Conservation (phyloP, 2,113 vertebrate species). For the Cololabis saira region DNA sequence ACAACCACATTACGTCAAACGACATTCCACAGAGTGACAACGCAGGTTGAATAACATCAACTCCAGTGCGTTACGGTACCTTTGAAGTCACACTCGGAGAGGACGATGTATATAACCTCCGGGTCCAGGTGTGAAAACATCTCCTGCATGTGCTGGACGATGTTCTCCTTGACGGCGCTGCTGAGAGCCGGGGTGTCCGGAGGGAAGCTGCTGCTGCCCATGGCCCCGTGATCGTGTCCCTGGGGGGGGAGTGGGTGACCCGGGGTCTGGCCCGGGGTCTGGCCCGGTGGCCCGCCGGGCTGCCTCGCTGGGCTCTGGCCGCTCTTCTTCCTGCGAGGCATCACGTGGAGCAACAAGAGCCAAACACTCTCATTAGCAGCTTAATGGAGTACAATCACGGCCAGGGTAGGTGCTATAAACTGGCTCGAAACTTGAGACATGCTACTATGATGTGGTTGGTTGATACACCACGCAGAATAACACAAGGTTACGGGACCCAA, state of each 20-base stretch:
- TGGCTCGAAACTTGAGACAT: conserved; percentile 25
- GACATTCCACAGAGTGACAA: background rate
- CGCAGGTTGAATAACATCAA: background rate
- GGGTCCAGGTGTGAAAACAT: conserved; percentile 96
- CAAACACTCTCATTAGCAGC: conserved; percentile 47
- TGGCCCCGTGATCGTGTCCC: conserved; percentile 19
- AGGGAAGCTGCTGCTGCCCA: conserved; percentile 45
- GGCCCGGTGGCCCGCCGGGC: conserved; percentile 71
- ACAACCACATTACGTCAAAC: background rate
- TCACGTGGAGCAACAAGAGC: conserved; percentile 47
- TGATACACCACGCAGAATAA: background rate
- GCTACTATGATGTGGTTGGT: background rate
- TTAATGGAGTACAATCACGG: conserved; percentile 28
- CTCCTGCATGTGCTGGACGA: conserved; percentile 88
- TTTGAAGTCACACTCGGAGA: conserved; percentile 96
- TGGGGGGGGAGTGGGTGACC: conserved; percentile 17
- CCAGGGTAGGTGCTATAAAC: background rate
- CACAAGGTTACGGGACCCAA: conserved; percentile 3
- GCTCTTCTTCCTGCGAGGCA: conserved; percentile 93
- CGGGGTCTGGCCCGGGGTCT: conserved; percentile 16
- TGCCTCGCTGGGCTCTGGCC: conserved; percentile 79
- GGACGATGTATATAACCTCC: conserved; percentile 92
- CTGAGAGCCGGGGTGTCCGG: background rate
- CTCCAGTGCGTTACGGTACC: conserved; percentile 77
- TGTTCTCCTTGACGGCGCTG: conserved; percentile 76